phyloP scores from a whole-genome alignment of 2,113 vertebrate species.

The Ceyx cyanopectus region DNA sequence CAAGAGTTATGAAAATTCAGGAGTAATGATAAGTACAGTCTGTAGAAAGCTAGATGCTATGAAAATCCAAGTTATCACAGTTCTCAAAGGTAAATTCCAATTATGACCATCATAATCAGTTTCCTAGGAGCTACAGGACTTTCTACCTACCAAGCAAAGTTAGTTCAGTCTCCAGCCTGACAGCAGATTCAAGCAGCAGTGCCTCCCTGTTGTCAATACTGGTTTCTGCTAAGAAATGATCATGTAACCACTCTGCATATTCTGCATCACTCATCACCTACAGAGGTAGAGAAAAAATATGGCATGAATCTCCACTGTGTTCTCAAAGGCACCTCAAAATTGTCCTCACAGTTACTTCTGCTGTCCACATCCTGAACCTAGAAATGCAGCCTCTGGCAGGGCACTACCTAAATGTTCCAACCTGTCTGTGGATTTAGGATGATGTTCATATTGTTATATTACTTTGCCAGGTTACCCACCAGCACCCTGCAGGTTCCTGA shows the following conservation, averaged over 20 bases:
- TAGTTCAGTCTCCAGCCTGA: conserved; percentile 87
- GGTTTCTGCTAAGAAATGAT: conserved; percentile 87
- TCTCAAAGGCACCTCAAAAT: background rate
- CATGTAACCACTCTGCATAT: conserved; percentile 88
- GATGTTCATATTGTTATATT: background rate
- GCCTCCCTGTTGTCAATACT: conserved; percentile 92
- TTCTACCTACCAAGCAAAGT: conserved; percentile 87
- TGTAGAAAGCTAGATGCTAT: background rate
- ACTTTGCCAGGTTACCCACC: background rate
- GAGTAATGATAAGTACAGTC: background rate
- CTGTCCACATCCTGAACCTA: background rate
- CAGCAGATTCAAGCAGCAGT: conserved; percentile 86
- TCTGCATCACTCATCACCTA: conserved; percentile 88
- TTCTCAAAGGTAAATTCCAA: background rate
- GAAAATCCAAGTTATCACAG: background rate
- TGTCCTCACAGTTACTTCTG: background rate
- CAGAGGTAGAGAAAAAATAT: background rate
- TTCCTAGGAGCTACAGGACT: background rate
- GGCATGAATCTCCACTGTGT: background rate
- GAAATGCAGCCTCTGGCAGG: background rate
- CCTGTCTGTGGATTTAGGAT: background rate
- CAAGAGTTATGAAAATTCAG: background rate
- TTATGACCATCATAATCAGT: background rate
- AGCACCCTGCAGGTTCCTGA: background rate
- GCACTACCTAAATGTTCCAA: background rate